phyloP scores from a whole-genome alignment of 2,113 vertebrate genomes.

The Psammodynastes pulverulentus region DNA sequence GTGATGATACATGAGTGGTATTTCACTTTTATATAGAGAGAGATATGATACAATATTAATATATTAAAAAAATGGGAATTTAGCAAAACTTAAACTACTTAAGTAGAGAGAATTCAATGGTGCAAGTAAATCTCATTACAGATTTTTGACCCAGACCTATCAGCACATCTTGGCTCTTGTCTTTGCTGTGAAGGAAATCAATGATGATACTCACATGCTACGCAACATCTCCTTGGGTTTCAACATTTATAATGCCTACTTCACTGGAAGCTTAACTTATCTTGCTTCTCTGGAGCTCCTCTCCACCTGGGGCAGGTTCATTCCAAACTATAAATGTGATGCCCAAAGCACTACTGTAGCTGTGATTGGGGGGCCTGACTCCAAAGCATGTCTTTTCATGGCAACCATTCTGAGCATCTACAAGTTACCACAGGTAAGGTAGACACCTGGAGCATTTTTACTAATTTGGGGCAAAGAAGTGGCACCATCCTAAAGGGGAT shows the following conservation, averaged over 20 bases:
- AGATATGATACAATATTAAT: too few relatives aligned
- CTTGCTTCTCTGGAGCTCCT: background rate
- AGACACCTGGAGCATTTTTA: too few relatives aligned
- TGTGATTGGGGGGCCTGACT: background rate
- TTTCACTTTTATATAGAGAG: too few relatives aligned
- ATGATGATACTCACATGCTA: background rate
- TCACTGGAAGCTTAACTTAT: background rate
- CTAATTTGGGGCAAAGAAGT: background rate
- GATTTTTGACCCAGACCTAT: background rate
- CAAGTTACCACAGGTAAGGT: slow-evolving; percentile 8
- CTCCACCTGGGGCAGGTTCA: background rate
- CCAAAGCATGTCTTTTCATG: background rate
- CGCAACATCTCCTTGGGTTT: background rate
- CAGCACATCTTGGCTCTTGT: background rate
- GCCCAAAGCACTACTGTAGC: background rate
- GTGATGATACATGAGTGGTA: too few relatives aligned
- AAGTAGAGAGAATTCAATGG: background rate
- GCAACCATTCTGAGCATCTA: background rate
- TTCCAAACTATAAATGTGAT: slow-evolving; percentile 11
- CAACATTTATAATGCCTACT: background rate
- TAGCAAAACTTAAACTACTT: background rate
- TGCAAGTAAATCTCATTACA: background rate
- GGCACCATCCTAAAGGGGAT: background rate
- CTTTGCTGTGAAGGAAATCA: background rate
- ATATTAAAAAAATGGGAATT: background rate